Evolutionary conservation across 1,140 invertebrate species (phyloP), one percentile per base, ranked within the genome.

Genomic region (Zaprionus tsacasi): DNA sequence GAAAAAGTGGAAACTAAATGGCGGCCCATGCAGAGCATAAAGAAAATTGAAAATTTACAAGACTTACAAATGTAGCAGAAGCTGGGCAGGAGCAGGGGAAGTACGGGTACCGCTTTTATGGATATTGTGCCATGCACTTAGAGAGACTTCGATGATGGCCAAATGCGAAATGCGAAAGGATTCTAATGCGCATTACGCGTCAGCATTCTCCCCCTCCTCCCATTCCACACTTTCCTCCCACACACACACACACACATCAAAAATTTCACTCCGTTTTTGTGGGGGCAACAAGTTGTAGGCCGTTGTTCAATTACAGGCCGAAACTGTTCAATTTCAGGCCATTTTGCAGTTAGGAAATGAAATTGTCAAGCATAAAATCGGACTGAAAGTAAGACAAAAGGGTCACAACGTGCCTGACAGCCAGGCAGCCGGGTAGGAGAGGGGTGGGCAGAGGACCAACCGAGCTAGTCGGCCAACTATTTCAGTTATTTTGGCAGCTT

Each of bases 31-130:
- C 45, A 40, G 38, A 45, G 59, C 54, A 75, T 54, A 79, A 80
- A 80, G 67, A 63, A 80, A 88, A 79, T 77, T 83, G 73, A 67
- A 88, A 80, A 87, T 80, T 87, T 88, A 88, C 76, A 79, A 74
- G 80, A 59, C 72, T 55, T 71, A 48, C 70, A 87, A 88, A 77
- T 82, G 81, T 70, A 80, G 21, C 60, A 45, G 33, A 3, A 60
- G 67, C 55, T 5, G 13, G 21, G 21, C 21, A 6, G 13, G 13
- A 13, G n/a, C n/a, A 2, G 40, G 27, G 65, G 72, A 21, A 21
- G 72, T 77, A 4, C 25, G 25, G 25, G 25, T 6, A 30, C 72
- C 76, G 59, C 55, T 70, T 74, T 82, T 70, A 80, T 74, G 76
- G 79, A 70, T 79, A 82, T 82, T 72, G 68, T 48, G 54, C 21